These are phyloP conservation scores for Gryon sp. DNA, from an alignment of 1,140 invertebrate genomes.

Conservation along the genomic window DNA sequence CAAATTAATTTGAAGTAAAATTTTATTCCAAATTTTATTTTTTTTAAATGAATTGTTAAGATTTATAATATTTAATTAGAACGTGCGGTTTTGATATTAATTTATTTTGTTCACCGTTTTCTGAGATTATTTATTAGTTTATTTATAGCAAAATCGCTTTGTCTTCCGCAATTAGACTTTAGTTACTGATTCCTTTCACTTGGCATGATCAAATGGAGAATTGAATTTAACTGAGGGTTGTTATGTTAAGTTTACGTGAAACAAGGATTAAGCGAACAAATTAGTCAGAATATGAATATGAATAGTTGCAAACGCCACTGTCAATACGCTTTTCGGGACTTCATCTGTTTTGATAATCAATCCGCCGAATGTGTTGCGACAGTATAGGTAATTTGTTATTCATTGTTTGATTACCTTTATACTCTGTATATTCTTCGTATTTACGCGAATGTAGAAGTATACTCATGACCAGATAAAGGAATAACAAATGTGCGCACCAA, in stretches of 20 bases:
- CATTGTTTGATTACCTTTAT: conserved; percentile 12
- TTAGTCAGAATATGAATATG: conserved; percentile 28
- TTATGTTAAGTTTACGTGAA: conserved; percentile 21
- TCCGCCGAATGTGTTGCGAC: conserved; percentile 2
- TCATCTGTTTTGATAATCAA: conserved; percentile 26
- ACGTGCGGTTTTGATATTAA: too few relatives aligned
- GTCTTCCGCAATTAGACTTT: conserved; percentile 2
- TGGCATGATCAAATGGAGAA: conserved; percentile 4
- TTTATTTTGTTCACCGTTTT: too few relatives aligned
- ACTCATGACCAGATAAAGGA: too few relatives aligned
- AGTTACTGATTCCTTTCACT: conserved; percentile 4
- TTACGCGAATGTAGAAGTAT: too few relatives aligned
- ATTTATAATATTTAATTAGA: too few relatives aligned
- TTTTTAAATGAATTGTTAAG: too few relatives aligned
- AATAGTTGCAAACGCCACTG: conserved; percentile 25
- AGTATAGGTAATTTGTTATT: conserved; percentile 22
- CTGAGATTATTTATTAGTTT: too few relatives aligned
- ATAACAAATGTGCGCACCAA: too few relatives aligned
- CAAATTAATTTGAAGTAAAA: too few relatives aligned
- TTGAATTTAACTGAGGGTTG: conserved; percentile 13
- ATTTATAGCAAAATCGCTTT: too few relatives aligned
- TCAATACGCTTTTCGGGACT: conserved; percentile 15
- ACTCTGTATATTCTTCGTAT: background rate
- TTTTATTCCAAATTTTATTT: too few relatives aligned
- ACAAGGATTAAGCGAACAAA: conserved; percentile 20